Base-by-base conservation (phyloP, 2,888 invertebrate species). In the Hemaris fuciformis region DNA sequence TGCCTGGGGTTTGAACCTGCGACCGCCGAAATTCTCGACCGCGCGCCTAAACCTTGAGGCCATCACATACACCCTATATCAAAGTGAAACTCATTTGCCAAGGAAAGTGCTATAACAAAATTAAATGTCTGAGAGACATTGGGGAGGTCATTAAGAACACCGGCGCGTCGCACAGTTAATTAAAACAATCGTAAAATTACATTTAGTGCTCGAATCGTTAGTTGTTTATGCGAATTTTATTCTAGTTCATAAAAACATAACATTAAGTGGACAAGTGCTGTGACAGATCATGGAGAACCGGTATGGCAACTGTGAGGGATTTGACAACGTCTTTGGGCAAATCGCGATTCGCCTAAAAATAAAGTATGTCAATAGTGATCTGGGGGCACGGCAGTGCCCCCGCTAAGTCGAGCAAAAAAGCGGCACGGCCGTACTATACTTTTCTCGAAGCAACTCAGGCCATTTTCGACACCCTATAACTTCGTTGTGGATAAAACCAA, bases 161-260 rank as follows among this genome's bases (percentile, higher is more conserved):
- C n/a, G n/a, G 38, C 6, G 46, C 25, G 53, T 27, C 45, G 45
- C 45, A 13, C 45, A 53, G 53, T 53, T 31, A 53, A 23, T 57
- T 41, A 57, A 57, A 57, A n/a, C 3, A 5, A 8, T 38, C 43
- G 34, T 57, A 57, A 61, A 61, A 57, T 60, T 18, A 60, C 48
- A 48, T 48, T 38, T 48, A 18, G 34, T 23, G 48, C 38, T 18
- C n/a, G 15, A 60, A 23, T 48, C 48, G 38, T 60, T 60, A 18
- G 72, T 68, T 75, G 67, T 46, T 48, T 18, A 48, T 27, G 60
- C 6, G 38, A 7, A 60, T 43, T 60, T 60, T 60, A 60, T 72
- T 69, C 66, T 31, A 60, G 62, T 67, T 64, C 68, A 74, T 74
- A 74, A 76, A 72, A 75, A 64, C 66, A 67, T 65, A 23, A 57